These are phyloP conservation scores for Metellina segmentata DNA, from an alignment of 2,888 invertebrate species.

Conservation along the genomic window DNA sequence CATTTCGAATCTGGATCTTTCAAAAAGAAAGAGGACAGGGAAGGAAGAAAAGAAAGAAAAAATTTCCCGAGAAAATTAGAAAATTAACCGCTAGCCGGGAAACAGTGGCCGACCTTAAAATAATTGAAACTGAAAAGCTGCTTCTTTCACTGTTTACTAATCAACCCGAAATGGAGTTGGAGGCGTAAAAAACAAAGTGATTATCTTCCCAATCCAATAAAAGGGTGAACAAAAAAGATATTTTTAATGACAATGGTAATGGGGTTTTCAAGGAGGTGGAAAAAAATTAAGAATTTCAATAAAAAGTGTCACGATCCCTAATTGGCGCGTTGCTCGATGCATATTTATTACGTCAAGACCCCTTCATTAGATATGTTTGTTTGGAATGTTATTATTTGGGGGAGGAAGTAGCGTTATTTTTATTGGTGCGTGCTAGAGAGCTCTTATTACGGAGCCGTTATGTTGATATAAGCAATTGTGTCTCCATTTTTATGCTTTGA, in stretches of 20 bases:
- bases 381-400: slow-evolving; percentile 43
- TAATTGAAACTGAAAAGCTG: slow-evolving; percentile 72
- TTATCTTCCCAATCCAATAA: slow-evolving; percentile 61
- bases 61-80: slow-evolving; percentile 66
- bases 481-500: slow-evolving; percentile 61
- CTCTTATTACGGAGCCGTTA: slow-evolving; percentile 34
- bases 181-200: slow-evolving; percentile 70
- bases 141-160: slow-evolving; percentile 69
- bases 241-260: slow-evolving; percentile 71
- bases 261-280: neutral
- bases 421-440: neutral
- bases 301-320: slow-evolving; percentile 47
- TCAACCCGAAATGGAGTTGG: slow-evolving; percentile 52
- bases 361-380: slow-evolving; percentile 54
- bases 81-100: slow-evolving; percentile 65
- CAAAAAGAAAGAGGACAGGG: neutral
- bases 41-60: slow-evolving; percentile 14
- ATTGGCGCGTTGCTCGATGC: slow-evolving; percentile 62
- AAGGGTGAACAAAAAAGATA: slow-evolving; percentile 49
- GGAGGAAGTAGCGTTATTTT: slow-evolving; percentile 5
- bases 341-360: slow-evolving; percentile 55
- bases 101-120: slow-evolving; percentile 53
- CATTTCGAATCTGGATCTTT: slow-evolving; percentile 22
- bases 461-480: slow-evolving; percentile 57
- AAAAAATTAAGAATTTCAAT: slow-evolving; percentile 31